A percentile compares a stretch with the other conserved stretches of the same genome.
Conservation (phyloP, 2,113 vertebrate genomes). For the Gallinago media region DNA sequence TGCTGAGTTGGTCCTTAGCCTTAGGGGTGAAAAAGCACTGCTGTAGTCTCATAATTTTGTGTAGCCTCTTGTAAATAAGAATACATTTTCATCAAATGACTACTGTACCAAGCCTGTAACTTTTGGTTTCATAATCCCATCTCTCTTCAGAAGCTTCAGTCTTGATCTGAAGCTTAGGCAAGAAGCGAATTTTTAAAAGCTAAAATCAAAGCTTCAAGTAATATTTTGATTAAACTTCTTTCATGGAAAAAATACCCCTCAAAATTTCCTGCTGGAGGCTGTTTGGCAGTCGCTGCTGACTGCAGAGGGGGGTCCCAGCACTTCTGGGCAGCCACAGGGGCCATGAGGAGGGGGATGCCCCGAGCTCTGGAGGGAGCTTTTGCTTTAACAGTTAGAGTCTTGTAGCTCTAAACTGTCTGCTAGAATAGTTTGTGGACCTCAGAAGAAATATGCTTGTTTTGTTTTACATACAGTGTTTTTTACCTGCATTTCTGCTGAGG, state of each 20-base stretch:
- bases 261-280: background rate
- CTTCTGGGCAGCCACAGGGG: too few relatives aligned
- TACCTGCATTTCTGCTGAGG: background rate
- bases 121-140: background rate
- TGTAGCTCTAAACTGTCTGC: background rate
- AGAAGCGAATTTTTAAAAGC: background rate
- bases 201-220: background rate
- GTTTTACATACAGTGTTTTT: background rate
- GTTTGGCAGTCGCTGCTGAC: background rate
- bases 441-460: background rate
- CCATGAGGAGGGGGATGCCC: fast-evolving
- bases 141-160: background rate
- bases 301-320: background rate
- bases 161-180: background rate
- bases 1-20: background rate
- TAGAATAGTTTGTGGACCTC: background rate
- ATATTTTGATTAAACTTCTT: background rate
- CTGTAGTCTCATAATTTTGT: background rate
- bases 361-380: background rate
- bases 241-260: background rate
- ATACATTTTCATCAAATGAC: background rate
- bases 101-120: background rate
- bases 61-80: background rate
- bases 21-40: background rate
- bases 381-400: background rate